Conservation (phyloP, 37 sponge, comb jelly and placozoan species). For the Crambe crambe region DNA sequence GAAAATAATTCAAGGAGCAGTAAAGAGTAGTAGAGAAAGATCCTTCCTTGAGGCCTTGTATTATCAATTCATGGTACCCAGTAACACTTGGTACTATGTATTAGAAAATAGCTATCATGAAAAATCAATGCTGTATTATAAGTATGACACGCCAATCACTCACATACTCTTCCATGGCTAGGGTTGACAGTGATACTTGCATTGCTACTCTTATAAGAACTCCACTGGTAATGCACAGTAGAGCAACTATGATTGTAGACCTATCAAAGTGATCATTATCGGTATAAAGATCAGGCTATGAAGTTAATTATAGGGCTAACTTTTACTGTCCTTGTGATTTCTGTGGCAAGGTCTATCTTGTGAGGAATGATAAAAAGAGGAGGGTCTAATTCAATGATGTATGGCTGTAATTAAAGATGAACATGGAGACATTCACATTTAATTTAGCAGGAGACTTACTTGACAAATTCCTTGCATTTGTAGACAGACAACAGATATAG, state of each 20-base stretch:
- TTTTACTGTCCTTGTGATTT: background rate
- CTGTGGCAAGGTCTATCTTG: constrained; percentile 16
- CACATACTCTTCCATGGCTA: constrained; percentile 44
- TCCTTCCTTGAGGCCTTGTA: constrained; percentile 19
- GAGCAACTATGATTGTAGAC: constrained; percentile 55
- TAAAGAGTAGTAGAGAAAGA: constrained; percentile 17
- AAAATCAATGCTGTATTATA: too few species aligned
- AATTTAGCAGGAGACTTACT: constrained; percentile 13
- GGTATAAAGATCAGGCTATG: too few species aligned
- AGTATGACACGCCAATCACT: too few species aligned
- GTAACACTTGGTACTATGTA: constrained; percentile 36
- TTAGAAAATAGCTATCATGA: background rate
- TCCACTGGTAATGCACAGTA: constrained; percentile 55
- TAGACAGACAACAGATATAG: constrained; percentile 23
- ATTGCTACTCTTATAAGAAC: background rate
- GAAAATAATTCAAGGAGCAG: constrained; percentile 29
- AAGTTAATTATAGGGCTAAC: constrained; percentile 9
- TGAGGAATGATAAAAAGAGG: constrained; percentile 24
- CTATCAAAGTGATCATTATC: constrained; percentile 14
- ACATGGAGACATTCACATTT: background rate
- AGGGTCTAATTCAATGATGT: constrained; percentile 32
- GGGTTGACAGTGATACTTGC: constrained; percentile 44
- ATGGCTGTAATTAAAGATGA: constrained; percentile 27
- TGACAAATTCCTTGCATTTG: constrained; percentile 31
- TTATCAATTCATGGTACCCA: constrained; percentile 37